Percentiles rank a stretch among this genome's conserved stretches.
These are phyloP conservation scores for Ceratosolen fusciceps DNA, from an alignment of 1,140 invertebrate species.

Conservation along the genomic window DNA sequence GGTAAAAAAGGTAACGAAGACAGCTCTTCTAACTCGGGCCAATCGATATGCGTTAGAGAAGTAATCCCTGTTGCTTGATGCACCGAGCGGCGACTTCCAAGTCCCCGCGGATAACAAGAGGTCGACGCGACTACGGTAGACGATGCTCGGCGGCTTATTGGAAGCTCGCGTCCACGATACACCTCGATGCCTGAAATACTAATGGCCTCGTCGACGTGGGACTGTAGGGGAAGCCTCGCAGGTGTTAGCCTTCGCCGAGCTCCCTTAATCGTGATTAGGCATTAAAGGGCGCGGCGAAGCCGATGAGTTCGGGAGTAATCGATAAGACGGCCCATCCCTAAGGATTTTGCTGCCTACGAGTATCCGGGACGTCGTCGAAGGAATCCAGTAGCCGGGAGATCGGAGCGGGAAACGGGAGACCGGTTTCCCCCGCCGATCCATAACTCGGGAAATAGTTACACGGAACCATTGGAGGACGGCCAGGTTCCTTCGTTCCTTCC, in stretches of 20 bases:
- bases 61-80: conserved; percentile 11
- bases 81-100: not conserved
- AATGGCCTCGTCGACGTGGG: not conserved
- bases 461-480: not conserved
- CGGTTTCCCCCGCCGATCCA: not conserved
- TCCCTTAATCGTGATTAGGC: not conserved
- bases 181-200: conserved; percentile 18
- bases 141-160: conserved; percentile 4
- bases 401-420: not conserved
- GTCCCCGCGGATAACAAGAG: not conserved
- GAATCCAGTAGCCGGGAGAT: not conserved
- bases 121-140: not conserved
- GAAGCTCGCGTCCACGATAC: not conserved
- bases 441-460: not conserved
- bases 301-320: not conserved
- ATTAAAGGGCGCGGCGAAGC: too few species aligned
- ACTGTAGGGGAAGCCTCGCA: too few species aligned
- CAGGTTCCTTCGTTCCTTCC: too few species aligned
- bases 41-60: conserved; percentile 22
- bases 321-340: not conserved
- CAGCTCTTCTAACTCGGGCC: not conserved
- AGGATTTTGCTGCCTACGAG: not conserved
- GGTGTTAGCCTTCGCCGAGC: not conserved
- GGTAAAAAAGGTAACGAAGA: not conserved
- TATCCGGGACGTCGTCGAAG: not conserved